Conservation (phyloP, 2,113 vertebrate species). For the Aptenodytes patagonicus region DNA sequence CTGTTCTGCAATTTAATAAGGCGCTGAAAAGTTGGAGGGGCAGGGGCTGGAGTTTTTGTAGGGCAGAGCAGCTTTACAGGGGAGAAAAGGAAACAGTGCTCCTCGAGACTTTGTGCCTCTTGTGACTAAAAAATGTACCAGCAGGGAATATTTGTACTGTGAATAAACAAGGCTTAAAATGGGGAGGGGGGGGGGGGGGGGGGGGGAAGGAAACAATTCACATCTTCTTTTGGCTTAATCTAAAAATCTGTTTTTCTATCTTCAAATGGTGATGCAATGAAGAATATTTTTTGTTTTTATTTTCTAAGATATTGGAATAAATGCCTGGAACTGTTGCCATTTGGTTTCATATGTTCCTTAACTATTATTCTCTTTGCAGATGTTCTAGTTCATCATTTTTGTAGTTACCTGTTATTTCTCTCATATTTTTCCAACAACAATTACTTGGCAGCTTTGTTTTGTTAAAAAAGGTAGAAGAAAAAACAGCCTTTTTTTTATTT, state of each 20-base stretch:
- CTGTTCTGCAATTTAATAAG: not conserved
- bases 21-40: not conserved
- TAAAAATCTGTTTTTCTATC: not conserved
- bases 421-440: not conserved
- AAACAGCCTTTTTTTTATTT: not conserved
- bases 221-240: not conserved
- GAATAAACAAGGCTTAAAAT: not conserved
- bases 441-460: conserved; percentile 24
- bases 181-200: too few species aligned
- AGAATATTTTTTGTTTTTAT: not conserved
- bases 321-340: conserved; percentile 21
- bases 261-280: conserved; percentile 5
- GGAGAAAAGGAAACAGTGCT: not conserved
- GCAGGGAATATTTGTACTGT: not conserved
- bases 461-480: not conserved
- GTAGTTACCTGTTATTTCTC: not conserved
- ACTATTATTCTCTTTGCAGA: not conserved
- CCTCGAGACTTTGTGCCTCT: not conserved
- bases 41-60: not conserved
- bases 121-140: not conserved
- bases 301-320: conserved; percentile 43
- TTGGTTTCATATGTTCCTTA: conserved; percentile 29
- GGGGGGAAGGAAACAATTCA: not conserved
- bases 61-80: not conserved
- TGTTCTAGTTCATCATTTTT: not conserved